Percentiles rank a stretch among this genome's conserved stretches.
phyloP scores from a whole-genome alignment of 2,113 vertebrate genomes.

The Eretmochelys imbricata region DNA sequence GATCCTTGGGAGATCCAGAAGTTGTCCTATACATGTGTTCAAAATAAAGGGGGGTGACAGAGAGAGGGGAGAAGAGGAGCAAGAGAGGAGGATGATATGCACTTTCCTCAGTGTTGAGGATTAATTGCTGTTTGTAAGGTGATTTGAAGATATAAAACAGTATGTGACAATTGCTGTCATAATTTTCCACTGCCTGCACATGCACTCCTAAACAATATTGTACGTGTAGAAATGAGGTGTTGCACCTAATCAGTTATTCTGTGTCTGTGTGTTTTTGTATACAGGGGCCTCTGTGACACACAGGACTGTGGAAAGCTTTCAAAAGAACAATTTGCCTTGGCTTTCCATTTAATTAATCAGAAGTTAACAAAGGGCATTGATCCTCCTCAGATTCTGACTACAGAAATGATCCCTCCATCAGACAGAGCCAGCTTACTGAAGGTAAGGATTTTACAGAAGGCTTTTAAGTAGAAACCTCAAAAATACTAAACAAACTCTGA shows the following conservation, averaged over 20 bases:
- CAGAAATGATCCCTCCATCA: conserved; percentile 96
- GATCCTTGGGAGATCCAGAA: neutral
- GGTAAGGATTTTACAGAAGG: conserved; percentile 74
- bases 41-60: neutral
- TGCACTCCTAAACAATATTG: neutral
- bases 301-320: conserved; percentile 94
- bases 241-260: conserved; percentile 4
- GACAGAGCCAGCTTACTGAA: conserved; percentile 87
- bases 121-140: neutral
- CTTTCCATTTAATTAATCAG: conserved; percentile 96
- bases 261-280: conserved; percentile 29
- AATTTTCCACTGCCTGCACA: neutral
- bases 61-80: neutral
- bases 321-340: conserved; percentile 96
- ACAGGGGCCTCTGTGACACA: conserved; percentile 96
- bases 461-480: neutral
- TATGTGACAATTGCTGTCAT: neutral
- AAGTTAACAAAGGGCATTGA: conserved; percentile 92
- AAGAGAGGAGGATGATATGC: neutral
- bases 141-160: neutral
- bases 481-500: neutral
- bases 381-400: conserved; percentile 90
- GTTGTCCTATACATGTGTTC: neutral
- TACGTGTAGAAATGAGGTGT: neutral
- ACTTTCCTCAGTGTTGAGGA: neutral